Base-by-base conservation (phyloP, 2,797 vertebrate genomes). In the Siniperca undulata region DNA sequence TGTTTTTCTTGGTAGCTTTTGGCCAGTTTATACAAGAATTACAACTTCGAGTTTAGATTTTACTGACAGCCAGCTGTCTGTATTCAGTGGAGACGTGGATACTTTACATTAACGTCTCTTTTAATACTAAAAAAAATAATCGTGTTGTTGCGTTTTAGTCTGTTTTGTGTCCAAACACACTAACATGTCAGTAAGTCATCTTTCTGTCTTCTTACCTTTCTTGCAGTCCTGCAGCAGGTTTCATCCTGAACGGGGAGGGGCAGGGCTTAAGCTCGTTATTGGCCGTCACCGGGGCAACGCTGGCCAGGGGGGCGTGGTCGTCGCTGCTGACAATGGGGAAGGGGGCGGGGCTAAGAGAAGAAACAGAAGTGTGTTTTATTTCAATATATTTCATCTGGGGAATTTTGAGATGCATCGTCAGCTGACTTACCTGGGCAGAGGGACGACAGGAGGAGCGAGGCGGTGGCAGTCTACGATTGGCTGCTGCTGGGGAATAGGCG, bases 191-290 rank as follows among this genome's bases (percentile, higher is more conserved):
- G 62, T 24, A n/a, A 24, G 58, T 40, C 50, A 1, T 22, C 48
- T 7, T 14, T 50, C 48, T 8, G 6, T 50, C 48, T 50, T 50
- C 78, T 78, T 30, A 99, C 98, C 98, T 97, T 89, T 99, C 98
- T 77, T 99, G 98, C 3, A 99, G 97, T 65, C 98, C 97, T 36
- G 97, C 96, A 0, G 97, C 96, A n/a, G 97, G 91, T 92, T 99
- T 99, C 97, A 99, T 99, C 95, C 94, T 99, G 96, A 99, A 99
- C 68, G 98, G 98, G 53, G 98, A 99, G 0, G 97, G 97, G 60
- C 95, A 90, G 71, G 95, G 96, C 91, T 95, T 98, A 42, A 97
- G 91, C 86, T 99, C 97, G 72, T 90, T 80, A 80, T 1, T 88
- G 77, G 84, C 44, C 0, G 77, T 79, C 24, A 59, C 65, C 1